Percentiles rank a stretch among this genome's conserved stretches.
Conservation (phyloP, 2,797 vertebrate genomes). For the Gymnocypris eckloni region DNA sequence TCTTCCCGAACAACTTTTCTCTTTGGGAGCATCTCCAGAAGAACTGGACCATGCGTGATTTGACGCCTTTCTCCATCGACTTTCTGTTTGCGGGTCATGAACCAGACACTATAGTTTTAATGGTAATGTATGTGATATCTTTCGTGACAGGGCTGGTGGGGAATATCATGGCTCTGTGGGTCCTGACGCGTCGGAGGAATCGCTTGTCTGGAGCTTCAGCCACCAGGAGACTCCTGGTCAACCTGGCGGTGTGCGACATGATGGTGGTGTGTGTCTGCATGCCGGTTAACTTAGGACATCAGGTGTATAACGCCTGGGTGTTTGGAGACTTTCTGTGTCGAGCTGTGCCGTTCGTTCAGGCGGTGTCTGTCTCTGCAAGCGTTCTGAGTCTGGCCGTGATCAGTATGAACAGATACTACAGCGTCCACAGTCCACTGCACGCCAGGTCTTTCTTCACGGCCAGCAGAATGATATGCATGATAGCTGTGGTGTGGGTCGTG, state of each 20-base stretch:
- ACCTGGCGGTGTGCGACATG: conserved; percentile 76
- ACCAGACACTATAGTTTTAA: conserved; percentile 70
- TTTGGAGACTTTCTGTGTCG: conserved; percentile 74
- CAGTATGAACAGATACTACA: conserved; percentile 75
- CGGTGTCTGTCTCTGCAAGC: conserved; percentile 74
- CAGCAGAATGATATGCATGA: conserved; percentile 67
- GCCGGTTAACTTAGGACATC: conserved; percentile 74
- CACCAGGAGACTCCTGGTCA: conserved; percentile 72
- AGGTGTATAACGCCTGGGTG: conserved; percentile 75
- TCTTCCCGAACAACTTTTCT: conserved; percentile 67
- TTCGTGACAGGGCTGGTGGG: conserved; percentile 71
- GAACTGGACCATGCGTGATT: conserved; percentile 62
- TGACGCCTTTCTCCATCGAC: conserved; percentile 63
- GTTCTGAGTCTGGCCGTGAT: conserved; percentile 74
- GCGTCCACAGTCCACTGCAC: conserved; percentile 72
- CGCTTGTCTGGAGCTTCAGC: conserved; percentile 66
- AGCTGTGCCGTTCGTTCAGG: conserved; percentile 75
- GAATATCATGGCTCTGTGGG: conserved; percentile 72
- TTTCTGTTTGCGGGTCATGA: conserved; percentile 72
- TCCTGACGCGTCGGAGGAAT: conserved; percentile 66
- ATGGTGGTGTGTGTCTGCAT: conserved; percentile 77
- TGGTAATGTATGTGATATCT: conserved; percentile 72
- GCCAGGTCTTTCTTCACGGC: conserved; percentile 70
- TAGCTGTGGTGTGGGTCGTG: conserved; percentile 68
- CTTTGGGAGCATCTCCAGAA: conserved; percentile 53